Percentiles rank a stretch among this genome's conserved stretches.
These are phyloP conservation scores for Bombus huntii DNA, from an alignment of 1,140 invertebrate species.

Conservation along the genomic window DNA sequence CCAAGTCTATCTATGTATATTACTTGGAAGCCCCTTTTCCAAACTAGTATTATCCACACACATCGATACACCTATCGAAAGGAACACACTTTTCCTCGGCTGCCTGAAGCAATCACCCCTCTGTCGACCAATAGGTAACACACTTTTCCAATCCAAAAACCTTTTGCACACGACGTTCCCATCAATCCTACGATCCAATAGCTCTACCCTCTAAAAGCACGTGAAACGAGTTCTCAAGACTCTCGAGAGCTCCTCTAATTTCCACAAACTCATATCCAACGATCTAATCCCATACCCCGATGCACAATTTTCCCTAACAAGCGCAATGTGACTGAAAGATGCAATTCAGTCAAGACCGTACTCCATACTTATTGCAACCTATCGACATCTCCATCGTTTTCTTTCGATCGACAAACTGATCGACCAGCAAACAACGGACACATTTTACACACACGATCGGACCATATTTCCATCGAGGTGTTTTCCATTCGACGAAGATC, in stretches of 20 bases:
- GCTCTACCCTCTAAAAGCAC: neutral
- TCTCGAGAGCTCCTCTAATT: neutral
- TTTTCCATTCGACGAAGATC: neutral
- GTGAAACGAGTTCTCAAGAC: neutral
- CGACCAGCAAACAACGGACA: neutral
- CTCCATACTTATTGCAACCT: neutral
- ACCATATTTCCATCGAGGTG: neutral
- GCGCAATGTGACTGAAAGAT: conserved; percentile 10
- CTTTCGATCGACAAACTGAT: neutral
- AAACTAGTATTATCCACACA: neutral
- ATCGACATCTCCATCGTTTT: neutral
- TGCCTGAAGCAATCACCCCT: neutral
- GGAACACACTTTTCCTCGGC: neutral
- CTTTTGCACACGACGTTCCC: neutral
- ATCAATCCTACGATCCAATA: neutral
- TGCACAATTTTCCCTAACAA: conserved; percentile 2
- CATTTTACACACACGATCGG: too few species aligned
- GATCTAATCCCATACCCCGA: neutral
- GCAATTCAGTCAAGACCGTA: neutral
- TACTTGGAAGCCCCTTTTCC: neutral
- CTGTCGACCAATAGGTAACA: neutral
- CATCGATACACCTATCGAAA: neutral
- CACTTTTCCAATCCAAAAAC: neutral
- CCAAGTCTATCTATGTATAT: neutral
- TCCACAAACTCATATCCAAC: neutral